Evolutionary conservation across 2,888 invertebrate species (phyloP).

Genomic region (Lithodes maja): DNA sequence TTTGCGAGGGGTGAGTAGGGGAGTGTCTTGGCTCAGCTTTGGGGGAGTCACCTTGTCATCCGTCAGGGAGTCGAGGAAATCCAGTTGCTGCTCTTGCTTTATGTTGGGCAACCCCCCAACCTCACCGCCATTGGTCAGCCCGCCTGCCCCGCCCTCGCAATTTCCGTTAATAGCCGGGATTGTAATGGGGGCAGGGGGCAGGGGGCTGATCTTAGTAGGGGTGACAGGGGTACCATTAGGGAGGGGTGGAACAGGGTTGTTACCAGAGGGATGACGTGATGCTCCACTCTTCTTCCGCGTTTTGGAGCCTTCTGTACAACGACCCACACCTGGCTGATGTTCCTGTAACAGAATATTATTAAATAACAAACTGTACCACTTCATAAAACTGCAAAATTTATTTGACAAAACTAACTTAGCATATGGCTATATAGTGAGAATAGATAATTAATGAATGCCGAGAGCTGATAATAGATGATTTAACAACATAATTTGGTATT

Average conservation of each 20-base stretch:
- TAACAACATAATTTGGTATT: too few relatives aligned
- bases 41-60: conserved; percentile 46
- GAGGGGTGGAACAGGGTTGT: conserved; percentile 37
- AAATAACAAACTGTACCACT: too few relatives aligned
- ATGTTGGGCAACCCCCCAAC: conserved; percentile 25
- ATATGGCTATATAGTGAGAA: too few relatives aligned
- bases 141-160: conserved; percentile 38
- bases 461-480: too few relatives aligned
- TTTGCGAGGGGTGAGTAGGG: neutral
- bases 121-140: neutral
- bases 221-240: conserved; percentile 26
- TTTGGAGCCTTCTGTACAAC: conserved; percentile 52
- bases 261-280: conserved; percentile 66
- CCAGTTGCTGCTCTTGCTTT: conserved; percentile 54
- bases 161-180: conserved; percentile 38
- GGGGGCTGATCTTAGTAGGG: conserved; percentile 18
- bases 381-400: too few relatives aligned
- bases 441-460: too few relatives aligned
- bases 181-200: conserved; percentile 18
- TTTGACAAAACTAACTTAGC: too few relatives aligned
- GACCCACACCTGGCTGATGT: conserved; percentile 55
- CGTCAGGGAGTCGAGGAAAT: conserved; percentile 56
- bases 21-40: neutral
- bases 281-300: conserved; percentile 58
- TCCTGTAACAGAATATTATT: conserved; percentile 42